Evolutionary conservation across 2,113 vertebrate species (phyloP).

Genomic region (Mobula hypostoma): DNA sequence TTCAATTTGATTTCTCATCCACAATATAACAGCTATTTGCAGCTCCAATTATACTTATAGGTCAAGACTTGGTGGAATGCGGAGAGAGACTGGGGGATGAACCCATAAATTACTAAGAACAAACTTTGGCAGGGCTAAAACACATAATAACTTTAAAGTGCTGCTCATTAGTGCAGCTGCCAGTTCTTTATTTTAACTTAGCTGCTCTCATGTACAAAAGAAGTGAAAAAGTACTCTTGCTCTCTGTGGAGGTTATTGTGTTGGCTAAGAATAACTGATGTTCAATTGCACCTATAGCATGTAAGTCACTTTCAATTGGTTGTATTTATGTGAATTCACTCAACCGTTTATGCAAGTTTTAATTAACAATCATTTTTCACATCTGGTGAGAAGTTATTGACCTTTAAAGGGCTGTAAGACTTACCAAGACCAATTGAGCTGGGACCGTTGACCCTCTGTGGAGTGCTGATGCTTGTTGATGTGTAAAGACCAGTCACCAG

Average conservation of each 20-base stretch:
- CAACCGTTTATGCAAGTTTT: neutral
- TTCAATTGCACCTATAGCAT: neutral
- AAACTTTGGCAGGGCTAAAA: too few relatives aligned
- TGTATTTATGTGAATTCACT: neutral
- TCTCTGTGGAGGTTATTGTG: neutral
- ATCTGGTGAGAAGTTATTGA: neutral
- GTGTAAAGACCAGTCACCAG: slow-evolving; percentile 95
- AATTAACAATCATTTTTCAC: neutral
- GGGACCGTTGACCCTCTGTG: slow-evolving; percentile 78
- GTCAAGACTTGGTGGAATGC: too few relatives aligned
- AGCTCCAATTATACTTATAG: too few relatives aligned
- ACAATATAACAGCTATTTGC: too few relatives aligned
- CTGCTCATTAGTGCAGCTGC: neutral
- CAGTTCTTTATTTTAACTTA: neutral
- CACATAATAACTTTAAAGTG: neutral
- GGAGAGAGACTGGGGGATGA: too few relatives aligned
- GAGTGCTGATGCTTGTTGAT: slow-evolving; percentile 82
- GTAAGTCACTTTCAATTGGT: neutral
- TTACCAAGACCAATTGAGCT: slow-evolving; percentile 92
- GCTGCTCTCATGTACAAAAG: neutral
- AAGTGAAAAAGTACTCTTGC: neutral
- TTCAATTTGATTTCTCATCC: too few relatives aligned
- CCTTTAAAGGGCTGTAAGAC: slow-evolving; percentile 44
- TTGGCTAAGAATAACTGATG: neutral
- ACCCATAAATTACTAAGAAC: too few relatives aligned